A percentile compares a stretch with the other conserved stretches of the same genome.
phyloP scores from a whole-genome alignment of 1,140 invertebrate genomes.

The Brachionus koreanus region DNA sequence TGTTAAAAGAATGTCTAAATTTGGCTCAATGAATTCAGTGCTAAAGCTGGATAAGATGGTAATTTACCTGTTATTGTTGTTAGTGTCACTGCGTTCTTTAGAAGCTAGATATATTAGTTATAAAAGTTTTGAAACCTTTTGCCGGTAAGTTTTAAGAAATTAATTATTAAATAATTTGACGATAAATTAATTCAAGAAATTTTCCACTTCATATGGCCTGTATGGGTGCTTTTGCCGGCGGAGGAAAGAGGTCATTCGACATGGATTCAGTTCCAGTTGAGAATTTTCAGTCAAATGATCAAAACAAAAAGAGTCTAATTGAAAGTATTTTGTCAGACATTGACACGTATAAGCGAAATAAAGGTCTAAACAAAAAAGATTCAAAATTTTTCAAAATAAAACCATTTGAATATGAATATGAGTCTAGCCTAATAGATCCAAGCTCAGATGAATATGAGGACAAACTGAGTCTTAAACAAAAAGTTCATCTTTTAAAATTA shows the following conservation, averaged over 20 bases:
- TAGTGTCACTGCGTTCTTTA: neutral
- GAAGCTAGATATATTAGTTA: neutral
- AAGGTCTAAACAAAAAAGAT: neutral
- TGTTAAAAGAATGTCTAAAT: too few relatives aligned
- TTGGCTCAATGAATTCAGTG: neutral
- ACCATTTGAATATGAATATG: neutral
- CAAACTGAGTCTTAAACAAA: neutral
- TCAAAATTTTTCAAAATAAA: neutral
- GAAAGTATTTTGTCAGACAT: neutral
- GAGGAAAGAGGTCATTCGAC: constrained; percentile 31
- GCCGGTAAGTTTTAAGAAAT: neutral
- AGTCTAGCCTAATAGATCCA: neutral
- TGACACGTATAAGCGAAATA: neutral
- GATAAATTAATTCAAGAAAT: neutral
- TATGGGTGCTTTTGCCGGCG: constrained; percentile 42
- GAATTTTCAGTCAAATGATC: neutral
- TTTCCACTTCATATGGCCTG: constrained; percentile 35
- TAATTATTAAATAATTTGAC: neutral
- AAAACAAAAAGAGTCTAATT: neutral
- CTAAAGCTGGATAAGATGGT: neutral
- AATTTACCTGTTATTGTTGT: neutral
- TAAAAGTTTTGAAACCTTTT: neutral
- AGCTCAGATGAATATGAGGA: neutral
- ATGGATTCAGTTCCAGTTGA: neutral
- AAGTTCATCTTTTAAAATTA: neutral